A percentile compares a stretch with the other conserved stretches of the same genome.
phyloP scores from a whole-genome alignment of 2,888 invertebrate genomes.

The Copidosoma aretas region DNA sequence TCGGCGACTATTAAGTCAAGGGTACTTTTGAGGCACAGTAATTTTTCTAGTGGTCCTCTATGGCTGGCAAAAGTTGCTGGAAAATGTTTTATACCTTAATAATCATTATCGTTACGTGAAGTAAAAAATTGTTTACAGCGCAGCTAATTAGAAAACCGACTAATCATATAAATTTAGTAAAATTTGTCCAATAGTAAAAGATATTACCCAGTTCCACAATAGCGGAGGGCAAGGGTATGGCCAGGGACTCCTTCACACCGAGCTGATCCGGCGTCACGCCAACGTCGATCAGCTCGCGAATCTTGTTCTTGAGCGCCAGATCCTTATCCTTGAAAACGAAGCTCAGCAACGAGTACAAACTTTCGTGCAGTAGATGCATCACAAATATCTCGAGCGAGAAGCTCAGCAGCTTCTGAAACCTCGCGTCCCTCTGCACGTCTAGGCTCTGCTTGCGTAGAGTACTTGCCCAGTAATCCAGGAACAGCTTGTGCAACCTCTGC shows the following conservation, averaged over 20 bases:
- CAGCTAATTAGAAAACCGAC: too few species aligned
- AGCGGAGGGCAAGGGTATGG: slow-evolving; percentile 61
- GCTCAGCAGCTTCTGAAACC: slow-evolving; percentile 50
- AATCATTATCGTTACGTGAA: too few species aligned
- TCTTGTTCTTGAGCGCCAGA: slow-evolving; percentile 54
- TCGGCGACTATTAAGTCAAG: slow-evolving; percentile 64
- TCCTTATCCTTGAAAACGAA: slow-evolving; percentile 54
- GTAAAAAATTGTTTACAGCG: too few species aligned
- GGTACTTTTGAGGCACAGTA: slow-evolving; percentile 61
- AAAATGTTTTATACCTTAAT: background rate
- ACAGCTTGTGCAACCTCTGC: slow-evolving; percentile 44
- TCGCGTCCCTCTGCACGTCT: slow-evolving; percentile 49
- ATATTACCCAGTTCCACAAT: slow-evolving; percentile 60
- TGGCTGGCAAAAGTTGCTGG: slow-evolving; percentile 59
- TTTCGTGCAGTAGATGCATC: slow-evolving; percentile 56
- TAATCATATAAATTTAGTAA: too few species aligned
- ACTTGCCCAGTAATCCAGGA: slow-evolving; percentile 48
- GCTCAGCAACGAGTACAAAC: slow-evolving; percentile 56
- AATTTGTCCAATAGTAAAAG: too few species aligned
- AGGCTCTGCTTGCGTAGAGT: slow-evolving; percentile 47
- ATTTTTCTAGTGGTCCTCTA: slow-evolving; percentile 62
- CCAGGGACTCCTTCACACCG: slow-evolving; percentile 59
- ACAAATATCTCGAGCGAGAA: slow-evolving; percentile 50
- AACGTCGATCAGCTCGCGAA: slow-evolving; percentile 53
- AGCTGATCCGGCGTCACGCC: slow-evolving; percentile 60